These are phyloP conservation scores for Priocnemis perturbator DNA, from an alignment of 2,888 invertebrate genomes.

Conservation along the genomic window DNA sequence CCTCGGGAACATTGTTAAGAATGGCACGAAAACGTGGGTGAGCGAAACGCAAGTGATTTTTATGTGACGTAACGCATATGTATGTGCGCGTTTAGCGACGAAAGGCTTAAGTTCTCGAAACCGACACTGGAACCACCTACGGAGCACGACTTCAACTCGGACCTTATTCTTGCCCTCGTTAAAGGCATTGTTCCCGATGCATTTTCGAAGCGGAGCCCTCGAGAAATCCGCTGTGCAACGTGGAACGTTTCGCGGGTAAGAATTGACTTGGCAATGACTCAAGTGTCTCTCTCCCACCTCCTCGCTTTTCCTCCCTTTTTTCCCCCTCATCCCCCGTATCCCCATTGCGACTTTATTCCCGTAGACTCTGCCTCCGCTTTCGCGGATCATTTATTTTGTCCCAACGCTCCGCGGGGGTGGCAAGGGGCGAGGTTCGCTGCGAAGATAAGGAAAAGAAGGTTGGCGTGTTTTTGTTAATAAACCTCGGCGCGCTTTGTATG, in stretches of 20 bases:
- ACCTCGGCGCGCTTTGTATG: too few species aligned
- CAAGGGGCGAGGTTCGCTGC: too few species aligned
- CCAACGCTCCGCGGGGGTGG: background rate
- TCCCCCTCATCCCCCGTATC: background rate
- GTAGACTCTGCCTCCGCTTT: slow-evolving; percentile 1
- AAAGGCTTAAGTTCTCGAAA: too few species aligned
- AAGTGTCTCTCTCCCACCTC: slow-evolving; percentile 15
- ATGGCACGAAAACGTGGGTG: too few species aligned
- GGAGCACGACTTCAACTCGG: too few species aligned
- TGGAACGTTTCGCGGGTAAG: slow-evolving; percentile 25
- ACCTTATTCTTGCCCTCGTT: slow-evolving; percentile 9
- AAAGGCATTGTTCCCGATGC: slow-evolving; percentile 18
- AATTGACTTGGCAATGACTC: slow-evolving; percentile 38
- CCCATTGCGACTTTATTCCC: slow-evolving; percentile 17
- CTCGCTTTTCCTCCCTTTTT: background rate
- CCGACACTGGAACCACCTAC: too few species aligned
- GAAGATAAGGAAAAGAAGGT: too few species aligned
- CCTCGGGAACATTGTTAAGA: too few species aligned
- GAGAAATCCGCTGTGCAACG: slow-evolving; percentile 16
- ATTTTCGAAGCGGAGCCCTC: slow-evolving; percentile 11
- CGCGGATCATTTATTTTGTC: slow-evolving; percentile 13
- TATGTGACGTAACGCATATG: too few species aligned
- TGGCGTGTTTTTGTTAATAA: too few species aligned
- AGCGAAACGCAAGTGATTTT: too few species aligned
- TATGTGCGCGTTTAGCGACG: too few species aligned